phyloP scores from a whole-genome alignment of 53 echinoderm and acorn worm genomes.

The Pentamera pediparva region DNA sequence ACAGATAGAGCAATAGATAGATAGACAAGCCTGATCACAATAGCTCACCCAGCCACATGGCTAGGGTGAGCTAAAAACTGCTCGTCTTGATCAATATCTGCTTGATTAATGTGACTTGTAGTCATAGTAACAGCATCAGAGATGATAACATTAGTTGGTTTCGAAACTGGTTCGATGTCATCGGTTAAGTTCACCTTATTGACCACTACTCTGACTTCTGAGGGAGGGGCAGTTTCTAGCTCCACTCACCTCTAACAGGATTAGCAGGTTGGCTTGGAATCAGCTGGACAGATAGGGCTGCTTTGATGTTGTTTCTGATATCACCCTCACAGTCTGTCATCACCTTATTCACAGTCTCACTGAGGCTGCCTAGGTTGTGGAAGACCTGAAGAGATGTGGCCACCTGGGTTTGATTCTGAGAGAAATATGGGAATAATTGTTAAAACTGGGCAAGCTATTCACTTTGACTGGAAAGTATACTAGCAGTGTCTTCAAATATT shows the following conservation, averaged over 20 bases:
- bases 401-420: conserved; percentile 95
- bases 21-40: too few species aligned
- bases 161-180: too few species aligned
- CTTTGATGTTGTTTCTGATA: conserved; percentile 65
- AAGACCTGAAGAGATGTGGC: conserved; percentile 95
- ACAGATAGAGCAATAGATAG: too few species aligned
- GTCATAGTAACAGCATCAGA: too few species aligned
- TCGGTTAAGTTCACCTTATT: not conserved
- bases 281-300: conserved; percentile 72
- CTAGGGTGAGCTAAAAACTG: too few species aligned
- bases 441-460: not conserved
- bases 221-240: too few species aligned
- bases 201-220: not conserved
- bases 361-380: conserved; percentile 89
- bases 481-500: too few species aligned
- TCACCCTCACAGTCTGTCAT: conserved; percentile 49
- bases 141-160: too few species aligned
- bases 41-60: too few species aligned
- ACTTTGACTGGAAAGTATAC: not conserved
- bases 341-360: conserved; percentile 65
- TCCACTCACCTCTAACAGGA: not conserved
- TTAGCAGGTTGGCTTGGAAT: conserved; percentile 17
- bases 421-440: not conserved
- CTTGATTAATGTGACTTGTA: too few species aligned
- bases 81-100: too few species aligned